These are phyloP conservation scores for Bombylius discolor DNA, from an alignment of 2,888 invertebrate species.

Conservation along the genomic window DNA sequence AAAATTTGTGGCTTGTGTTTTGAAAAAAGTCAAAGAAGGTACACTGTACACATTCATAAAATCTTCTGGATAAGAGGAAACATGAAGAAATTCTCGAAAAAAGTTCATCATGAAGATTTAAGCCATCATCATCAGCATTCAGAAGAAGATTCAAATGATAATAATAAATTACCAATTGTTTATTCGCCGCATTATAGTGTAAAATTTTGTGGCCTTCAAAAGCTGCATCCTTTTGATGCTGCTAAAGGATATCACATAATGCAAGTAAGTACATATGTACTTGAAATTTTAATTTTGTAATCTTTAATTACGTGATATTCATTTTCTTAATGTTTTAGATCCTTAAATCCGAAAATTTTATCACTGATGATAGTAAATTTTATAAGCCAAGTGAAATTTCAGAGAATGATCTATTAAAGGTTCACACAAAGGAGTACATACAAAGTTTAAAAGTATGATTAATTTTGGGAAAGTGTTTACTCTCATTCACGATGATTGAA, in stretches of 20 bases:
- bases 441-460: slow-evolving; percentile 51
- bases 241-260: slow-evolving; percentile 73
- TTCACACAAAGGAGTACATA: slow-evolving; percentile 63
- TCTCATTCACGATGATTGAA: no score
- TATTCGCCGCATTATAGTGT: slow-evolving; percentile 71
- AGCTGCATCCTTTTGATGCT: slow-evolving; percentile 77
- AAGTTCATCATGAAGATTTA: slow-evolving; percentile 8
- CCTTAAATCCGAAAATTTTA: slow-evolving; percentile 46
- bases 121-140: slow-evolving; percentile 2
- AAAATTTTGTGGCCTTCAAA: slow-evolving; percentile 66
- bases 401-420: slow-evolving; percentile 55
- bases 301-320: not conserved
- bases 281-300: not conserved
- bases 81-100: slow-evolving; percentile 4
- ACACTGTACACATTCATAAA: not conserved
- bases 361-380: slow-evolving; percentile 44
- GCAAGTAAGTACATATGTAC: slow-evolving; percentile 37
- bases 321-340: slow-evolving; percentile 33
- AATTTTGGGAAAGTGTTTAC: no score
- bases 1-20: no score
- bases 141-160: no score
- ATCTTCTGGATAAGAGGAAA: not conserved
- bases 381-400: slow-evolving; percentile 59
- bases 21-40: not conserved
- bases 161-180: slow-evolving; percentile 57